These are phyloP conservation scores for Syngnathus typhle DNA, from an alignment of 2,113 vertebrate genomes.

Conservation along the genomic window DNA sequence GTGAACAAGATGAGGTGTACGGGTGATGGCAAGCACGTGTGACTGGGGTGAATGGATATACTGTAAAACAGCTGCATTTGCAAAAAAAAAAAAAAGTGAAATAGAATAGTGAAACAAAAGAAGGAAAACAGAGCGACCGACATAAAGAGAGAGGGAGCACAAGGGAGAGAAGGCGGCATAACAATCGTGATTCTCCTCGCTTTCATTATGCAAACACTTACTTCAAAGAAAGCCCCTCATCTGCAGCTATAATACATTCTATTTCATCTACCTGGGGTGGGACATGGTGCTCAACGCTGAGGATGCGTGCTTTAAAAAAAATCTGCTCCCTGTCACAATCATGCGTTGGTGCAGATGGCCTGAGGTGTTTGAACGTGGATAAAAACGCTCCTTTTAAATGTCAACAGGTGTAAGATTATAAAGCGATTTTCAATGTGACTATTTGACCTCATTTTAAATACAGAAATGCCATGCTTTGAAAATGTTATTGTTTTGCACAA, in stretches of 20 bases:
- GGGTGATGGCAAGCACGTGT: conserved; percentile 23
- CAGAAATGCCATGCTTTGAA: background rate
- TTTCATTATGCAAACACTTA: conserved; percentile 66
- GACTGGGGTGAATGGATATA: conserved; percentile 3
- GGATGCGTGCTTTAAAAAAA: conserved; percentile 27
- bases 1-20: conserved; percentile 52
- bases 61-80: conserved; percentile 9
- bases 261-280: conserved; percentile 65
- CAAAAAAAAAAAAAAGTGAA: conserved; percentile 5
- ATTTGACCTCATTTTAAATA: background rate
- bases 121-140: conserved; percentile 31
- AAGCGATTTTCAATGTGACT: background rate
- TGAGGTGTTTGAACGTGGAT: background rate
- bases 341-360: background rate
- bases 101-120: conserved; percentile 24
- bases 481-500: background rate
- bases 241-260: conserved; percentile 64
- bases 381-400: background rate
- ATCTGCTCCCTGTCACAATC: background rate
- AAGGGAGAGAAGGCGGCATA: conserved; percentile 51
- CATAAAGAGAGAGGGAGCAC: conserved; percentile 29
- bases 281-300: conserved; percentile 35
- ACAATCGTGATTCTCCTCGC: conserved; percentile 57
- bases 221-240: conserved; percentile 63
- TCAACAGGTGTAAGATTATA: background rate